phyloP scores from a whole-genome alignment of 2,888 invertebrate species.

The Temnothorax rugatulus region DNA sequence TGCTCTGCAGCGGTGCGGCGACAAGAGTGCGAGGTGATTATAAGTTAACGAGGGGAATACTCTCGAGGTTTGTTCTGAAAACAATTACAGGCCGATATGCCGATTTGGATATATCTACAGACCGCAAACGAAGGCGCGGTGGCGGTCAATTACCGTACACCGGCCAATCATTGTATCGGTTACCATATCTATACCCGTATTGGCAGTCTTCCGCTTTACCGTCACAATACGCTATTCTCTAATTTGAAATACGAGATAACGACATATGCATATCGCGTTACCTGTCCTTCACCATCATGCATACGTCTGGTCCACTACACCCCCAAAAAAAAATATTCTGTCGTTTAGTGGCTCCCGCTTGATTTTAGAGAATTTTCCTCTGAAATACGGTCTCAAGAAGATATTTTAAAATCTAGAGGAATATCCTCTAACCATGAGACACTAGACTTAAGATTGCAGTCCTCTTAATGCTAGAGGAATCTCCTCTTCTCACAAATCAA shows the following conservation, averaged over 20 bases:
- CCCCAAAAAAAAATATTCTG: no score
- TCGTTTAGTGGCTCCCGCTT: no score
- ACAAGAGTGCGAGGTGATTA: constrained; percentile 18
- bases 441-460: no score
- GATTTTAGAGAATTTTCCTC: no score
- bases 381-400: no score
- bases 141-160: constrained; percentile 23
- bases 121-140: neutral
- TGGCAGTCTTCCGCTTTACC: no score
- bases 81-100: constrained; percentile 40
- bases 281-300: neutral
- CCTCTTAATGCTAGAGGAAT: no score
- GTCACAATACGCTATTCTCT: neutral
- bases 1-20: neutral
- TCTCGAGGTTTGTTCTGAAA: constrained; percentile 27
- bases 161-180: constrained; percentile 44
- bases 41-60: constrained; percentile 36
- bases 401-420: no score
- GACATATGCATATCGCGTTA: neutral
- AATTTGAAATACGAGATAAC: constrained; percentile 40
- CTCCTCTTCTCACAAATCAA: no score
- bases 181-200: constrained; percentile 1
- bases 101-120: constrained; percentile 30
- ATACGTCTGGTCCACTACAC: neutral
- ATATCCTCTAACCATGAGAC: no score